Base-by-base conservation (phyloP, 1,140 invertebrate species). In the Teleogryllus occipitalis region DNA sequence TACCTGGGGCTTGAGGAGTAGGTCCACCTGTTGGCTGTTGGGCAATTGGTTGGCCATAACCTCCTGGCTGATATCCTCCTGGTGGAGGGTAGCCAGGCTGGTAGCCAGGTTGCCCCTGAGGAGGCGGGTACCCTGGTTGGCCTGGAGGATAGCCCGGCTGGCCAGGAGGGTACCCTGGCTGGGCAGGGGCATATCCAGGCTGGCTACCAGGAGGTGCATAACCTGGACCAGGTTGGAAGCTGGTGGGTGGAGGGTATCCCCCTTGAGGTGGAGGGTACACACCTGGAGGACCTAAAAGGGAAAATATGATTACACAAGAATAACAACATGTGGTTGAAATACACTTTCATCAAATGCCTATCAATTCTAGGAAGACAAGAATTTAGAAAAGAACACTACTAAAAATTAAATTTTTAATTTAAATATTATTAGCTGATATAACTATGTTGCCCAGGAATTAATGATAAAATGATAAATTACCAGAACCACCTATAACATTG, bases 121-220 rank as follows among this genome's bases (percentile, higher is more conserved):
- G 78, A 46, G 78, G 48, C 8, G 21, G 65, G 46, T 48, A 77
- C 0, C 76, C 76, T 8, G 76, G 76, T 8, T 77, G 76, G 48
- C 84, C 83, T 65, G 83, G 84, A n/a, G 87, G 72, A 48, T 77
- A 77, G 15, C 39, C 78, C 0, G 22, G 78, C 47, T 65, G 54
- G 18, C 54, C 54, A 3, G 78, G 74, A 8, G 78, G 78, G 46
- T 79, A 79, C 5, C 78, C 78, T 7, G 8, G 39, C 18, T 54
- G 27, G 15, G 1, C 27, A 39, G 27, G 27, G 27, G 27, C 27
- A 14, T 54, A 46, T 6, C 18, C 46, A 48, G 47, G 74, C n/a
- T 65, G 74, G 7, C 46, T 21, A 18, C 73, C 65, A 74, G 78
- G 27, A 15, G 54, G 54, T 48, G 78, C 72, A 75, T 79, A 79